Evolutionary conservation across 2,113 vertebrate genomes (phyloP), one percentile per base, ranked within the genome.

Genomic region (Trichomycterus rosablanca): DNA sequence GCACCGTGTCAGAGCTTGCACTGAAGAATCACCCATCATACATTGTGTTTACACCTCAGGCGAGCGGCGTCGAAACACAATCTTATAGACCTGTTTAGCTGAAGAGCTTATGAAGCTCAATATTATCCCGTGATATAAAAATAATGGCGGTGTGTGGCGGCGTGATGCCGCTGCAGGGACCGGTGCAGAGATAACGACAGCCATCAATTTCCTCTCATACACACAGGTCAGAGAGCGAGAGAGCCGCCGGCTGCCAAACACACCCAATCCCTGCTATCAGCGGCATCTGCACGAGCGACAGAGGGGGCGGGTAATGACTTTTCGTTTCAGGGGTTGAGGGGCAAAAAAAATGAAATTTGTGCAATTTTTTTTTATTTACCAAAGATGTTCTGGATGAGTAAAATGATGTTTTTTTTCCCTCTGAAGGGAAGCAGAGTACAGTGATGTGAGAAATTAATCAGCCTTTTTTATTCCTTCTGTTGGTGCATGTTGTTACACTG

Each of bases 181-280:
- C 22, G 19, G 44, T 40, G 34, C 45, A 18, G 59, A 56, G 59
- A 68, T 59, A 68, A 56, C 46, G 44, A 69, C 42, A 37, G 45
- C 43, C 53, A 56, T 56, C 48, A 52, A 42, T 43, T 52, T 52
- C 39, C 37, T 57, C 37, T 63, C 48, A 43, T 40, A 63, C 30
- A 56, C 52, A 65, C 43, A 35, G 20, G 63, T 39, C 43, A 39
- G 63, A 18, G 48, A 51, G 35, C 35, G 32, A 60, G 45, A 50
- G 30, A 67, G 48, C 42, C 42, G 48, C 35, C 15, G 1, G 60
- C 39, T 46, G 46, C 48, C 58, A 50, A 53, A 56, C 62, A 64
- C 46, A 64, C 60, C 32, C 37, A 56, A 46, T 48, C 8, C 7
- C 19, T 24, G 54, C 48, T 62, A 69, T 64, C 64, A 70, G 54